phyloP scores from a whole-genome alignment of 1,140 invertebrate genomes.

The Caenorhabditis inopinata region DNA sequence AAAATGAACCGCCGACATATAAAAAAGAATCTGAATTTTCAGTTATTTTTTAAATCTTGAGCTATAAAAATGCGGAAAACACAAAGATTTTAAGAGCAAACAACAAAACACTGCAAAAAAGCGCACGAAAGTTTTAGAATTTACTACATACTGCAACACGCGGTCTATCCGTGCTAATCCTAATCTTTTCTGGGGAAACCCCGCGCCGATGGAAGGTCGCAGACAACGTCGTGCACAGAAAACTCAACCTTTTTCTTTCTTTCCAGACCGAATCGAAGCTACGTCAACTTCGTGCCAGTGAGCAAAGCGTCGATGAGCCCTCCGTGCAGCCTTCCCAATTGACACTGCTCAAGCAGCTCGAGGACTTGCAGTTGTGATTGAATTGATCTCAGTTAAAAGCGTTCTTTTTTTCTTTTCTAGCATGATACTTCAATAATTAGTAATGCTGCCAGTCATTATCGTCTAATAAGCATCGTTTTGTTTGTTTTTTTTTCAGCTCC shows the following conservation, averaged over 20 bases:
- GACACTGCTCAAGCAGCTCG: background rate
- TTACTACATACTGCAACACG: too few relatives aligned
- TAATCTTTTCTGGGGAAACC: too few relatives aligned
- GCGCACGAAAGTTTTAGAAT: too few relatives aligned
- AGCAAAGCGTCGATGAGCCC: background rate
- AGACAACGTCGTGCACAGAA: too few relatives aligned
- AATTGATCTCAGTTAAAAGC: background rate
- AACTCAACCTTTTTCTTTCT: background rate
- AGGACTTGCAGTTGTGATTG: slow-evolving; percentile 16
- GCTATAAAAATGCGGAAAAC: too few relatives aligned
- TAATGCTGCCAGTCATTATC: background rate
- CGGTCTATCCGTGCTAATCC: too few relatives aligned
- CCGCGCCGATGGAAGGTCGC: too few relatives aligned
- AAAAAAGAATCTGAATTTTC: too few relatives aligned
- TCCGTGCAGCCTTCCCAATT: background rate
- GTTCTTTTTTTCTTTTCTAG: background rate
- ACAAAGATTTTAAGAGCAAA: too few relatives aligned
- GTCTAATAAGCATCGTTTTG: background rate
- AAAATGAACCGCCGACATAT: too few relatives aligned
- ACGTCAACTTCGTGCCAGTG: background rate
- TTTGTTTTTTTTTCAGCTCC: background rate
- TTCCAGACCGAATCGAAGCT: background rate
- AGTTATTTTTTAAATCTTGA: too few relatives aligned
- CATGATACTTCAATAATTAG: background rate
- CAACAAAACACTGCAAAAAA: too few relatives aligned